phyloP scores from a whole-genome alignment of 2,888 invertebrate species.

The Drosophila barbarae region DNA sequence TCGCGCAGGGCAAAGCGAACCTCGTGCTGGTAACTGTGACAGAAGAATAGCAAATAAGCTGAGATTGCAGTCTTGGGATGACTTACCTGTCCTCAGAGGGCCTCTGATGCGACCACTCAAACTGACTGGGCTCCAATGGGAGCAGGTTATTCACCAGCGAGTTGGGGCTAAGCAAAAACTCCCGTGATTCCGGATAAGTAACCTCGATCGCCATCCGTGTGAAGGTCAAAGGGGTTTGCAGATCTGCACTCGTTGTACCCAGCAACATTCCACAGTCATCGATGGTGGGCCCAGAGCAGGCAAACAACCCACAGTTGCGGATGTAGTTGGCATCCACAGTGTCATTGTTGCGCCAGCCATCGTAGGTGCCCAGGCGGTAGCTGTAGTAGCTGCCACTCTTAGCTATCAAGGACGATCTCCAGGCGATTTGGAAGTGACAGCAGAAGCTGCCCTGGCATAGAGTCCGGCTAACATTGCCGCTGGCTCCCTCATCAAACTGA shows the following conservation, averaged over 20 bases:
- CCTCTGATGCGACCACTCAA: too few species aligned
- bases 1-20: too few species aligned
- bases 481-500: too few species aligned
- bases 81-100: too few species aligned
- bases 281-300: slow-evolving; percentile 75
- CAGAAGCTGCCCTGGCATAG: slow-evolving; percentile 62
- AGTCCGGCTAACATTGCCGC: slow-evolving; percentile 19
- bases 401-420: slow-evolving; percentile 23
- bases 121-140: too few species aligned
- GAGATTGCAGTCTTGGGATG: too few species aligned
- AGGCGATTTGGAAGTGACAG: slow-evolving; percentile 67
- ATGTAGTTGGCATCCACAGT: too few species aligned
- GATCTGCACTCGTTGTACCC: slow-evolving; percentile 7
- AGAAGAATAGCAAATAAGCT: too few species aligned
- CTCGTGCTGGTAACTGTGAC: too few species aligned
- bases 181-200: slow-evolving; percentile 50
- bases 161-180: slow-evolving; percentile 68
- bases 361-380: slow-evolving; percentile 80
- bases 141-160: slow-evolving; percentile 29
- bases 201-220: slow-evolving; percentile 59
- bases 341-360: slow-evolving; percentile 78
- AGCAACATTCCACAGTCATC: slow-evolving; percentile 60
- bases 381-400: slow-evolving; percentile 56
- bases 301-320: slow-evolving; percentile 80
- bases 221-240: slow-evolving; percentile 48